A percentile compares a stretch with the other conserved stretches of the same genome.
phyloP scores from a whole-genome alignment of 2,888 invertebrate genomes.

The Hetaerina titia region DNA sequence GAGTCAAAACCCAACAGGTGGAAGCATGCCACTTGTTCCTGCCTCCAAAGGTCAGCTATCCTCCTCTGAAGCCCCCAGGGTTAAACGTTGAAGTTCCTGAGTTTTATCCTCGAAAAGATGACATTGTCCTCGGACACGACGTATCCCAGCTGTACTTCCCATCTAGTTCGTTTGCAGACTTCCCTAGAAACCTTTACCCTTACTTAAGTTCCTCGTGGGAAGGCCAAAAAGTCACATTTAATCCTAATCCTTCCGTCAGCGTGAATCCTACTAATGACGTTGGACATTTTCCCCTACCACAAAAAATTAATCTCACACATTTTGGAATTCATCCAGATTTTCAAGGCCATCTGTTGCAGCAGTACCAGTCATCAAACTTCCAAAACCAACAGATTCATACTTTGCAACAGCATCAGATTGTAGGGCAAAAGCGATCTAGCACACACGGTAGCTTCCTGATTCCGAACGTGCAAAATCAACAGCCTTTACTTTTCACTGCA shows the following conservation, averaged over 20 bases:
- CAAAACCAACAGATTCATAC: background rate
- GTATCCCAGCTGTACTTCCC: background rate
- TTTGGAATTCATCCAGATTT: background rate
- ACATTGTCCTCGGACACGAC: background rate
- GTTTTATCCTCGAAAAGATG: slow-evolving; percentile 46
- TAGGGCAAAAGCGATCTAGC: background rate
- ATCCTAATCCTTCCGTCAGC: background rate
- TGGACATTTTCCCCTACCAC: background rate
- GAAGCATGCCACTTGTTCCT: background rate
- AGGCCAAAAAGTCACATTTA: background rate
- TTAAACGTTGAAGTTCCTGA: slow-evolving; percentile 49
- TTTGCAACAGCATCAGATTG: background rate
- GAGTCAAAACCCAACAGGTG: background rate
- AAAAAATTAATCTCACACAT: background rate
- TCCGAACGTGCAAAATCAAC: background rate
- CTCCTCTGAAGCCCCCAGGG: background rate
- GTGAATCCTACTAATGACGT: background rate
- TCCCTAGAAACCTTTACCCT: background rate
- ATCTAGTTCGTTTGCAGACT: background rate
- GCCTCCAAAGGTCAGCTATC: background rate
- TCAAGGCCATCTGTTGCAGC: background rate
- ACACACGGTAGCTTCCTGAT: background rate
- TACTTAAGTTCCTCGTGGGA: background rate
- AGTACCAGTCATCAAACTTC: background rate
- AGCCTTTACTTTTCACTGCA: background rate